phyloP scores from a whole-genome alignment of 1,140 invertebrate species.

The Drosophila mauritiana region DNA sequence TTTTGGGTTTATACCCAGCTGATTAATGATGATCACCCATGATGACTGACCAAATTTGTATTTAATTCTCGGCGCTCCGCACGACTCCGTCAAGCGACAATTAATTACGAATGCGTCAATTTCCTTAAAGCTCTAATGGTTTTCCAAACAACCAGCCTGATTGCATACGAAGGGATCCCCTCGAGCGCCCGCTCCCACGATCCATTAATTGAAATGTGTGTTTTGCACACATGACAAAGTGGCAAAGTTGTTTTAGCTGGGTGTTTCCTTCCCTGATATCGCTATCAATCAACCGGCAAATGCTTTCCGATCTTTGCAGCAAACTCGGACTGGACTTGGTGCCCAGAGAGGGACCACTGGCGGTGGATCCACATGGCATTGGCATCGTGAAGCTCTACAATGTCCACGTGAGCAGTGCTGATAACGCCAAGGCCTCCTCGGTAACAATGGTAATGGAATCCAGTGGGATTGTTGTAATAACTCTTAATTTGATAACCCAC shows the following conservation, averaged over 20 bases:
- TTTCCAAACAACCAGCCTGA: conserved; percentile 46
- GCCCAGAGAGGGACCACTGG: conserved; percentile 92
- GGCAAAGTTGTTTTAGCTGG: conserved; percentile 66
- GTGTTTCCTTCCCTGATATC: conserved; percentile 29
- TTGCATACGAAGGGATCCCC: conserved; percentile 13
- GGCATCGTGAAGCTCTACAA: conserved; percentile 95
- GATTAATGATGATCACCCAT: conserved; percentile 67
- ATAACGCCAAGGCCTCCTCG: conserved; percentile 90
- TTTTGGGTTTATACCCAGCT: conserved; percentile 45
- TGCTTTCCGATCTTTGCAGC: conserved; percentile 87
- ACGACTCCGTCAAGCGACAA: conserved; percentile 54
- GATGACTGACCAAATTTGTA: conserved; percentile 73
- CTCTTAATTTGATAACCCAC: background rate
- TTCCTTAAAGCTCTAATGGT: conserved; percentile 57
- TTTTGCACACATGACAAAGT: conserved; percentile 63
- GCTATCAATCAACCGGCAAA: conserved; percentile 32
- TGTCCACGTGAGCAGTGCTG: conserved; percentile 93
- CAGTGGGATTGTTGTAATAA: too few species aligned
- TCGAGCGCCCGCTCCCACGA: conserved; percentile 5
- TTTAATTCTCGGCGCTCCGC: conserved; percentile 65
- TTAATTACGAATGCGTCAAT: conserved; percentile 73
- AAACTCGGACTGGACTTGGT: conserved; percentile 96
- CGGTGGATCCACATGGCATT: conserved; percentile 94
- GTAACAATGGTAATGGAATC: conserved; percentile 85
- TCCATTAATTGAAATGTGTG: conserved; percentile 35